A percentile compares a stretch with the other conserved stretches of the same genome.
phyloP scores from a whole-genome alignment of 2,113 vertebrate species.

The Gallinago undulata region DNA sequence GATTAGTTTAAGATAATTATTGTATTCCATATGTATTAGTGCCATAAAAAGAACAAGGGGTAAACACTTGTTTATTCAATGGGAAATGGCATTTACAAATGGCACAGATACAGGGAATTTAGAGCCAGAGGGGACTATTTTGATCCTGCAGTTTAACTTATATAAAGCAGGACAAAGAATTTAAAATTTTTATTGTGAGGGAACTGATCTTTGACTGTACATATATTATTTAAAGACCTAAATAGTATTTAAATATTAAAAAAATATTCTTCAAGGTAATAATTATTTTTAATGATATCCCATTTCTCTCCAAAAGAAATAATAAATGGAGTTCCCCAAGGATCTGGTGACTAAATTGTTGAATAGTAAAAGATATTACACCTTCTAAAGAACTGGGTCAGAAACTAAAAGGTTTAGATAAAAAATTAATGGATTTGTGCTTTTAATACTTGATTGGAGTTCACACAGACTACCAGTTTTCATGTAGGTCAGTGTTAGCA shows the following conservation, averaged over 20 bases:
- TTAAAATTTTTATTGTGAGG: neutral
- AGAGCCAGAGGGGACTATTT: neutral
- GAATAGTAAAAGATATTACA: neutral
- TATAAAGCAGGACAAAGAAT: neutral
- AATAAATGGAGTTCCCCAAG: neutral
- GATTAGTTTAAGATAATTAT: constrained; percentile 56
- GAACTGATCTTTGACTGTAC: neutral
- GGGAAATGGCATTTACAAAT: neutral
- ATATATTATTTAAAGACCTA: neutral
- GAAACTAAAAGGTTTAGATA: neutral
- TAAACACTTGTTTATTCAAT: constrained; percentile 31
- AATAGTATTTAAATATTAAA: neutral
- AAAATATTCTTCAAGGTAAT: neutral
- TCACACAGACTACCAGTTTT: neutral
- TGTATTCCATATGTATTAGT: constrained; percentile 23
- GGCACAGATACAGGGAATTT: neutral
- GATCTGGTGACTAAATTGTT: neutral
- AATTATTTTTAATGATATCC: neutral
- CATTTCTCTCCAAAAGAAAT: neutral
- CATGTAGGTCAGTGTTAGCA: neutral
- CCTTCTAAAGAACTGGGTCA: neutral
- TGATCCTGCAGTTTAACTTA: neutral
- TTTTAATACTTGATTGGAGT: neutral
- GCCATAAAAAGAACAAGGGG: neutral
- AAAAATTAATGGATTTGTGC: neutral